Evolutionary conservation across 2,797 vertebrate species (phyloP).

Genomic region (Octomys mimax): DNA sequence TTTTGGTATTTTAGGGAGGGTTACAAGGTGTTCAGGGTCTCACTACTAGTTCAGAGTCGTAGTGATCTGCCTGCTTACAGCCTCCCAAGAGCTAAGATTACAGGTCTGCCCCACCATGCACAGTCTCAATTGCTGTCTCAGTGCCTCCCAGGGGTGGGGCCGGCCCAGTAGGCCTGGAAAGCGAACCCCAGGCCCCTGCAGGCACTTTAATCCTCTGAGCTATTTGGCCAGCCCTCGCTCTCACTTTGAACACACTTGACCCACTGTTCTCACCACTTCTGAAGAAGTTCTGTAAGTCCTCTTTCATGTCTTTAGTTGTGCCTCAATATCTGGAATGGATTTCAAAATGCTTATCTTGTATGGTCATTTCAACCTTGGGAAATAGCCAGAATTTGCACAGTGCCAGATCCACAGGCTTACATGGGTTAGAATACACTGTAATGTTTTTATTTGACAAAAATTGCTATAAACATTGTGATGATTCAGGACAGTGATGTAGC

Average conservation of each 20-base stretch:
- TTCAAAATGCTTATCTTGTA: background rate
- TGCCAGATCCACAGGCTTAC: background rate
- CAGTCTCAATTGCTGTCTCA: too few species aligned
- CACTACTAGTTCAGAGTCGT: too few species aligned
- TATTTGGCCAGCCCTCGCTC: too few species aligned
- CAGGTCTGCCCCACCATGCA: too few species aligned
- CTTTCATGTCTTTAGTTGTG: background rate
- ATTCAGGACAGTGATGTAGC: background rate
- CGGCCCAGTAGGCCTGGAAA: too few species aligned
- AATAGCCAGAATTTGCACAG: background rate
- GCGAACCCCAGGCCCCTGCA: too few species aligned
- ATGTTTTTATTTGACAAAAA: background rate
- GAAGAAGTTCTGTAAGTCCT: background rate
- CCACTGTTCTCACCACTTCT: background rate
- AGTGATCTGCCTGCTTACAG: too few species aligned
- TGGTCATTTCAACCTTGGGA: background rate
- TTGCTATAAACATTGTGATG: background rate
- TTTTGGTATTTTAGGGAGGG: too few species aligned
- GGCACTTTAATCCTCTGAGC: too few species aligned
- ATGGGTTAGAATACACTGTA: background rate
- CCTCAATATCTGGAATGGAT: background rate
- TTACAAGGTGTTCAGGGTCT: too few species aligned
- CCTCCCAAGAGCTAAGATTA: too few species aligned
- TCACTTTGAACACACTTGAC: background rate
- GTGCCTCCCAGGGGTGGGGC: too few species aligned